A percentile compares a stretch with the other conserved stretches of the same genome.
phyloP scores from a whole-genome alignment of 1,140 invertebrate genomes.

The Stegodyphus mimosarum region DNA sequence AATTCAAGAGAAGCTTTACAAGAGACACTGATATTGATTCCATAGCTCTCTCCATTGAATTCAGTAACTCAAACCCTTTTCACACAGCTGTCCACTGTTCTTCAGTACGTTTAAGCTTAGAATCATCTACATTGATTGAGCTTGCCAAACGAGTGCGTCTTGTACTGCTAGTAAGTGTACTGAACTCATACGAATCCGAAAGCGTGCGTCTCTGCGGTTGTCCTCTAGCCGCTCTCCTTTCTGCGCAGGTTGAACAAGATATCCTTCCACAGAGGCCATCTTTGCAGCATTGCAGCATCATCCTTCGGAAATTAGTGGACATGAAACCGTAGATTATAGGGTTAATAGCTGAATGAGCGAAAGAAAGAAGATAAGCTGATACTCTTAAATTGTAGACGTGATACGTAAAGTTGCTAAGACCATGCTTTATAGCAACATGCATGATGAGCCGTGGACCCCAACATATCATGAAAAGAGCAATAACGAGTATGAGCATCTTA shows the following conservation, averaged over 20 bases:
- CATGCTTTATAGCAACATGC: slow-evolving; percentile 66
- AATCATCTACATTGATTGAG: slow-evolving; percentile 42
- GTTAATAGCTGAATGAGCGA: slow-evolving; percentile 70
- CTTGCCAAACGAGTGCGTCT: slow-evolving; percentile 27
- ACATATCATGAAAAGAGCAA: slow-evolving; percentile 71
- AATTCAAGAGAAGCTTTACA: too few relatives aligned
- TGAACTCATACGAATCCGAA: slow-evolving; percentile 53
- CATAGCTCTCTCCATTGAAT: too few relatives aligned
- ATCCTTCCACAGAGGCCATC: slow-evolving; percentile 10
- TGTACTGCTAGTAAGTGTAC: slow-evolving; percentile 41
- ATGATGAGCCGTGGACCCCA: slow-evolving; percentile 71
- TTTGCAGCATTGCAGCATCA: slow-evolving; percentile 65
- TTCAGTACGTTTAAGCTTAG: not conserved
- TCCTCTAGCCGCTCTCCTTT: not conserved
- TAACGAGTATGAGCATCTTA: slow-evolving; percentile 71
- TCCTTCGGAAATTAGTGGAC: slow-evolving; percentile 71
- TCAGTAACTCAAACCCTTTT: not conserved
- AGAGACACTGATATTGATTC: too few relatives aligned
- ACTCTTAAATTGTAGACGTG: slow-evolving; percentile 63
- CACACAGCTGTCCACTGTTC: slow-evolving; percentile 46
- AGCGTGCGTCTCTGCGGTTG: not conserved
- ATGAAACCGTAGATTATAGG: slow-evolving; percentile 73
- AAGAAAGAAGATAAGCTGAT: slow-evolving; percentile 63
- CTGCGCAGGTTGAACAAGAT: not conserved
- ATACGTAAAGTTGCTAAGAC: slow-evolving; percentile 60